Percentiles rank a stretch among this genome's conserved stretches.
Conservation (phyloP, 1,140 invertebrate genomes). For the Phocides pigmalion region DNA sequence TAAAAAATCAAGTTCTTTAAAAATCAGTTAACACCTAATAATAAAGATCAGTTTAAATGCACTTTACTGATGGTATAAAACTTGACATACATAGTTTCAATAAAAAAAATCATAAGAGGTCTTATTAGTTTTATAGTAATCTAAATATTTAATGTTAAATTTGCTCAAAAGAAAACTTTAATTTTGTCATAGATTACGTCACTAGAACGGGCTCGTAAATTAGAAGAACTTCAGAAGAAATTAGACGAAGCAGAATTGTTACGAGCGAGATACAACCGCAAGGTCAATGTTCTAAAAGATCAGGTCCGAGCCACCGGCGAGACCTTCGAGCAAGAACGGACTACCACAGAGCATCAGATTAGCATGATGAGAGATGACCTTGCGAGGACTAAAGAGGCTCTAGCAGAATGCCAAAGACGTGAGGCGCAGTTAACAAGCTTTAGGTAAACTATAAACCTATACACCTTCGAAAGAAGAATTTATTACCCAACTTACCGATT, state of each 20-base stretch:
- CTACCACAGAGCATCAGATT: slow-evolving; percentile 88
- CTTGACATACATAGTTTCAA: too few relatives aligned
- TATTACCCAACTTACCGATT: too few relatives aligned
- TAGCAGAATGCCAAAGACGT: slow-evolving; percentile 88
- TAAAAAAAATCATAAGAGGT: too few relatives aligned
- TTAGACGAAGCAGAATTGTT: slow-evolving; percentile 89
- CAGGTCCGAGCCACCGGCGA: slow-evolving; percentile 85
- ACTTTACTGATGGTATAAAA: too few relatives aligned
- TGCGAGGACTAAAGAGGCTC: slow-evolving; percentile 87
- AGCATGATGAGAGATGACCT: slow-evolving; percentile 88
- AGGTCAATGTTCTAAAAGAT: slow-evolving; percentile 88
- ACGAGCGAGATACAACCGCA: slow-evolving; percentile 88
- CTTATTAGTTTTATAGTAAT: too few relatives aligned
- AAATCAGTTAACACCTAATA: too few relatives aligned
- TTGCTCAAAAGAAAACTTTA: too few relatives aligned
- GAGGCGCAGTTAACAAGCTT: slow-evolving; percentile 91
- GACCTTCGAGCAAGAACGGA: slow-evolving; percentile 88
- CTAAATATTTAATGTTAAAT: too few relatives aligned
- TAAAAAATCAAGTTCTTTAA: too few relatives aligned
- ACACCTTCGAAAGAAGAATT: too few relatives aligned
- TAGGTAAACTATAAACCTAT: too few relatives aligned
- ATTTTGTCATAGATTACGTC: slow-evolving; percentile 87
- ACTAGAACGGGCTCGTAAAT: slow-evolving; percentile 91
- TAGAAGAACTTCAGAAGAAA: slow-evolving; percentile 92
- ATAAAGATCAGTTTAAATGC: too few relatives aligned